Evolutionary conservation across 2,888 invertebrate genomes (phyloP), one percentile per base, ranked within the genome.

Genomic region (Pheosia gnoma): DNA sequence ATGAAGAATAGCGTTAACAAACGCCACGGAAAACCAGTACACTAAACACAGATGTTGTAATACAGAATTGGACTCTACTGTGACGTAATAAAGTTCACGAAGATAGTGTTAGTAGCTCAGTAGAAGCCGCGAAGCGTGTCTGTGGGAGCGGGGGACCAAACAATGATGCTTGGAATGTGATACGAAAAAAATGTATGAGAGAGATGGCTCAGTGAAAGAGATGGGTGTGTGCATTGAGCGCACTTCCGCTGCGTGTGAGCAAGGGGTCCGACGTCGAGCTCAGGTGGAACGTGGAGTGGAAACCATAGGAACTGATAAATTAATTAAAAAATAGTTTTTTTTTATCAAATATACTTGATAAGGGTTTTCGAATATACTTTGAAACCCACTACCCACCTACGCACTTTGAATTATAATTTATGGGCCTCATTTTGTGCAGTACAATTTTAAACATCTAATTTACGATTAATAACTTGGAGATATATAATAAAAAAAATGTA

Each of bases 141-240:
- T 83, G 82, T 90, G 90, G 89, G 90, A 90, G 86, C 85, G 79
- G 74, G 73, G 83, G 79, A 72, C 77, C 84, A 77, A 86, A 88
- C 90, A 90, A 89, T 88, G 85, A 81, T 70, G 82, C 75, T 82
- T 78, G 92, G 92, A 92, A 92, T 92, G 90, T 80, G 83, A 85
- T 83, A 86, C 81, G 79, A 85, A 89, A 87, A 77, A 84, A 80
- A 65, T 10, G 63, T 66, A 84, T 60, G 81, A 83, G 78, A 62
- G 84, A 82, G 80, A 78, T 58, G 61, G 62, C 25, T 59, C 57
- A 61, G 58, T 49, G 75, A 79, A 70, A 59, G 82, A 79, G 80
- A 79, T 63, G 68, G 68, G 71, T 62, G 67, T 70, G 65, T 63
- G 69, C 77, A 45, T 25, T 25, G 36, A 57, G 72, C 78, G 75